Evolutionary conservation across 1,140 invertebrate species (phyloP).

Genomic region (Achatina immaculata): DNA sequence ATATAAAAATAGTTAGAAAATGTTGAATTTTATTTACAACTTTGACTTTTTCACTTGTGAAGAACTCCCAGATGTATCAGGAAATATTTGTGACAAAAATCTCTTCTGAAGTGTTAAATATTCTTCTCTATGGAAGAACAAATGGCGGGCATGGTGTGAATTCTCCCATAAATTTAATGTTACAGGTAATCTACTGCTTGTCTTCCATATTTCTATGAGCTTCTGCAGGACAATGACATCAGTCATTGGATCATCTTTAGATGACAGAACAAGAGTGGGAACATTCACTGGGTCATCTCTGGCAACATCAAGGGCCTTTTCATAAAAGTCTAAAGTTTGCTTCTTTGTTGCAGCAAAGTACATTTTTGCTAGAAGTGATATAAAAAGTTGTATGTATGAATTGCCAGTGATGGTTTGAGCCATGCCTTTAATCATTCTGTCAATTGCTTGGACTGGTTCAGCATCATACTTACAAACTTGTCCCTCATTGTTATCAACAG

Average conservation of each 20-base stretch:
- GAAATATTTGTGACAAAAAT: constrained; percentile 18
- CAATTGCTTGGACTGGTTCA: not conserved
- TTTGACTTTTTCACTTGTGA: not conserved
- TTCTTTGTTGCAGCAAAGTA: constrained; percentile 31
- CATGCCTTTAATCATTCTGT: constrained; percentile 33
- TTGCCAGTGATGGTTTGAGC: not conserved
- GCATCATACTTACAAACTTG: not conserved
- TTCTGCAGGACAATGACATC: not conserved
- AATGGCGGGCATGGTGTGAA: constrained; percentile 32
- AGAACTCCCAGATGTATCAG: not conserved
- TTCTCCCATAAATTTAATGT: constrained; percentile 7
- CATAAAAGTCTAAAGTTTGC: constrained; percentile 30
- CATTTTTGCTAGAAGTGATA: constrained; percentile 5
- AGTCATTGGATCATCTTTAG: constrained; percentile 30
- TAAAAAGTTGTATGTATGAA: not conserved
- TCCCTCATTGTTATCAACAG: not conserved
- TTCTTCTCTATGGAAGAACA: constrained; percentile 1
- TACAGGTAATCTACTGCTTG: constrained; percentile 5
- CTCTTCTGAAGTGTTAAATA: not conserved
- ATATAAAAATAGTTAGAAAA: no score
- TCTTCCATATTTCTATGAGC: constrained; percentile 11
- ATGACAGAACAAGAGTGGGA: constrained; percentile 25
- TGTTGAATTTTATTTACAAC: not conserved
- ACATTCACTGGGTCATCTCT: constrained; percentile 27
- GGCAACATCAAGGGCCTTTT: constrained; percentile 12